Percentiles rank a stretch among this genome's conserved stretches.
phyloP scores from a whole-genome alignment of 1,140 invertebrate species.

The Anoplophora glabripennis region DNA sequence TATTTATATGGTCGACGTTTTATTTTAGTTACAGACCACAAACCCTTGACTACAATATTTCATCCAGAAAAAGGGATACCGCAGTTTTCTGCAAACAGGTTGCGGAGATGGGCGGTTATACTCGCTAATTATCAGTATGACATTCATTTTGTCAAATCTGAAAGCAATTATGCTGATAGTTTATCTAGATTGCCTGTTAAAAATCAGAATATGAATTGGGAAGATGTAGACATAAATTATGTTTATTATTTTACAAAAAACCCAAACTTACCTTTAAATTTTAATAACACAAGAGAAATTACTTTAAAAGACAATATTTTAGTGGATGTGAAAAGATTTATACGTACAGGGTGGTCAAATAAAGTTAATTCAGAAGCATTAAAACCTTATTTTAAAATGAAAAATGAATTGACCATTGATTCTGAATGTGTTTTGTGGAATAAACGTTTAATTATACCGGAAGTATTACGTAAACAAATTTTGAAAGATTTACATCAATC shows the following conservation, averaged over 20 bases:
- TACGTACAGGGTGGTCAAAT: constrained; percentile 3
- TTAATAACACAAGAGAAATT: not conserved
- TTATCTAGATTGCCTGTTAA: constrained; percentile 6
- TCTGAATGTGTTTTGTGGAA: constrained; percentile 3
- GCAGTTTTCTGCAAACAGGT: constrained; percentile 10
- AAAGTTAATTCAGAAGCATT: not conserved
- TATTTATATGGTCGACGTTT: constrained; percentile 9
- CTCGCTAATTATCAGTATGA: constrained; percentile 11
- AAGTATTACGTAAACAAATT: not conserved
- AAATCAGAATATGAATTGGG: not conserved
- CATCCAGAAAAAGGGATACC: constrained; percentile 8
- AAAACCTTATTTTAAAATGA: not conserved
- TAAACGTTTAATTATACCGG: constrained; percentile 1
- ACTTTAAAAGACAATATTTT: constrained; percentile 9
- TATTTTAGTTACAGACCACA: constrained; percentile 12
- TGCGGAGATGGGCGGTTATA: constrained; percentile 14
- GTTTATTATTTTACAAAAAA: constrained; percentile 9
- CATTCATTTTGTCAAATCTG: constrained; percentile 14
- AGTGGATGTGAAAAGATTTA: not conserved
- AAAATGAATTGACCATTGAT: not conserved
- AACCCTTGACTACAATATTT: constrained; percentile 11
- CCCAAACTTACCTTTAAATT: constrained; percentile 9
- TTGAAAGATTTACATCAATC: not conserved
- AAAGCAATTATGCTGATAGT: constrained; percentile 12
- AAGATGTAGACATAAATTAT: constrained; percentile 1